Evolutionary conservation across 2,888 invertebrate species (phyloP), one percentile per base, ranked within the genome.

Genomic region (Schizotus pectinicornis): DNA sequence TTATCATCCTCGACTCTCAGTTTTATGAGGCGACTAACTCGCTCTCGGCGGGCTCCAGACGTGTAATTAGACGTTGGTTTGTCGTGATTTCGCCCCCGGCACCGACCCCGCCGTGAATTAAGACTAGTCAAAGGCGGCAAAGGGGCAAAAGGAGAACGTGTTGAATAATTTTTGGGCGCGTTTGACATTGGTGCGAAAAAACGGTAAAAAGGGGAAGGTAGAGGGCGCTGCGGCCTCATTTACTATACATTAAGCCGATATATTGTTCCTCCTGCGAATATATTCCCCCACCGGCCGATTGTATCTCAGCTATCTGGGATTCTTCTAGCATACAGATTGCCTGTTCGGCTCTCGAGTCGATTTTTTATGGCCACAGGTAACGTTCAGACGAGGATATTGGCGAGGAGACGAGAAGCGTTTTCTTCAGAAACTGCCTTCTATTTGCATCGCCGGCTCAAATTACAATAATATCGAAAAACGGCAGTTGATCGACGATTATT

Each of bases 341-440:
- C 75, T 74, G 68, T 63, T 75, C 74, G 69, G 70, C 68, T 67
- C 67, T 65, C 69, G 70, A 67, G 65, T 68, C 68, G 71, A 72
- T 76, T 76, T 77, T 76, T 76, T 77, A 76, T 73, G 74, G 72
- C 70, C 67, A 68, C 73, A 76, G 73, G 75, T 76, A 77, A 77
- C 75, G 76, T 70, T 73, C 74, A 71, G 73, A 76, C 76, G 76
- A 75, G 74, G 76, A 74, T 75, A 76, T 75, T 75, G 73, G 71
- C 48, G 11, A 32, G n/a, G 50, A 56, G 43, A 8, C 9, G 13
- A 12, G 11, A 8, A 13, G 39, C 8, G 8, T 2, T 39, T 39
- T 39, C n/a, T 7, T 39, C 11, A 8, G 13, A 13, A 39, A 13
- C 35, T 12, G 6, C 13, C 22, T 34, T 5, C 35, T 11, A 49